Conservation (phyloP, 2,797 vertebrate species). For the Bovichtus variegatus region DNA sequence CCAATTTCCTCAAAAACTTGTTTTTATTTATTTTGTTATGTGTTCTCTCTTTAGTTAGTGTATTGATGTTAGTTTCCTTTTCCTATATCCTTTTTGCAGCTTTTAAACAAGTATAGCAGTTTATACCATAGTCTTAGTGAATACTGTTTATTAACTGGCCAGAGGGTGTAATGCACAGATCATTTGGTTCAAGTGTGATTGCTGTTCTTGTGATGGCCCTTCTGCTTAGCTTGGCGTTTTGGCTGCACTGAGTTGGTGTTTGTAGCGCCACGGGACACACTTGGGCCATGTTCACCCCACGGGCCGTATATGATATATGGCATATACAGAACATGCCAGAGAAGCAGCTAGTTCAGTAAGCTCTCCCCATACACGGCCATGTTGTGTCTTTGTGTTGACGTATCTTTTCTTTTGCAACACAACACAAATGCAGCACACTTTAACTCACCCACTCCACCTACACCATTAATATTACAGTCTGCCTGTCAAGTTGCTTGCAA, state of each 20-base stretch:
- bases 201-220: background rate
- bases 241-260: background rate
- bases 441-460: background rate
- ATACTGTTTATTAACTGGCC: slow-evolving; percentile 21
- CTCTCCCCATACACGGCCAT: background rate
- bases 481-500: background rate
- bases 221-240: background rate
- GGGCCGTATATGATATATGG: background rate
- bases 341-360: background rate
- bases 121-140: background rate
- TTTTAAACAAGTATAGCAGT: slow-evolving; percentile 21
- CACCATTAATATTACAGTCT: background rate
- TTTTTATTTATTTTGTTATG: slow-evolving; percentile 26
- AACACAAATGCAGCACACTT: background rate
- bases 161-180: slow-evolving; percentile 18
- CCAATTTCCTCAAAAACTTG: slow-evolving; percentile 41
- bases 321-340: no score
- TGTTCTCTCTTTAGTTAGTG: slow-evolving; percentile 37
- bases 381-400: background rate
- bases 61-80: slow-evolving; percentile 35
- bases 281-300: background rate
- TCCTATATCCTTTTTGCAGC: background rate
- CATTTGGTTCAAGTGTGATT: slow-evolving; percentile 16
- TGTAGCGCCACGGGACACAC: background rate
- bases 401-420: background rate